These are phyloP conservation scores for Psophia crepitans DNA, from an alignment of 2,113 vertebrate genomes.

Conservation along the genomic window DNA sequence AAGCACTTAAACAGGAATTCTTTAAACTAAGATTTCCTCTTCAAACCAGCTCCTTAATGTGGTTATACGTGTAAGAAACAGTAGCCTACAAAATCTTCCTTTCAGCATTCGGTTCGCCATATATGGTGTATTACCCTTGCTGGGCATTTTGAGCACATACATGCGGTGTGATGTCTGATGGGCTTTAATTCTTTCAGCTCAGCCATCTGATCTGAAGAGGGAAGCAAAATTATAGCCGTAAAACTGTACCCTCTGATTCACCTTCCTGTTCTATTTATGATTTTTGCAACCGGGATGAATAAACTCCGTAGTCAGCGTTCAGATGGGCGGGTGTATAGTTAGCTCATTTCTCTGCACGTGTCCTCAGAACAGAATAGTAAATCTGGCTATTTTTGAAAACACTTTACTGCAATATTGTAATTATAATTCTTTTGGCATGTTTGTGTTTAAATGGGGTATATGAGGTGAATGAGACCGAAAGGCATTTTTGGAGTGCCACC, in stretches of 20 bases:
- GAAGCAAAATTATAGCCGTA: conserved; percentile 42
- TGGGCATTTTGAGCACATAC: neutral
- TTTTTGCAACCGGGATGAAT: conserved; percentile 50
- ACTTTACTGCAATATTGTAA: neutral
- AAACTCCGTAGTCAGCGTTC: conserved; percentile 38
- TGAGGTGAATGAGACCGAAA: neutral
- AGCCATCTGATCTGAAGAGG: conserved; percentile 47
- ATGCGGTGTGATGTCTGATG: neutral
- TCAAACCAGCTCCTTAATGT: neutral
- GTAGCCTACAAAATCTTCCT: neutral
- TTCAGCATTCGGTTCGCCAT: neutral
- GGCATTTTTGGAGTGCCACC: neutral
- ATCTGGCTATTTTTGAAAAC: conserved; percentile 18
- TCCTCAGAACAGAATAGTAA: neutral
- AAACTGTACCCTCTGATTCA: conserved; percentile 56
- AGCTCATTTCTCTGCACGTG: neutral
- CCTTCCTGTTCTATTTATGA: conserved; percentile 66
- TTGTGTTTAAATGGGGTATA: neutral
- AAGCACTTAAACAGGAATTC: neutral
- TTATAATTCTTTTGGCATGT: neutral
- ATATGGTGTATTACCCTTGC: neutral
- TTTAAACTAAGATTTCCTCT: neutral
- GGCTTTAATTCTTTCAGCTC: conserved; percentile 33
- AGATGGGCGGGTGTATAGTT: neutral
- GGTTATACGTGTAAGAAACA: neutral